Evolutionary conservation across 1,140 invertebrate genomes (phyloP).

Genomic region (Pseudomyrmex flavicornis): DNA sequence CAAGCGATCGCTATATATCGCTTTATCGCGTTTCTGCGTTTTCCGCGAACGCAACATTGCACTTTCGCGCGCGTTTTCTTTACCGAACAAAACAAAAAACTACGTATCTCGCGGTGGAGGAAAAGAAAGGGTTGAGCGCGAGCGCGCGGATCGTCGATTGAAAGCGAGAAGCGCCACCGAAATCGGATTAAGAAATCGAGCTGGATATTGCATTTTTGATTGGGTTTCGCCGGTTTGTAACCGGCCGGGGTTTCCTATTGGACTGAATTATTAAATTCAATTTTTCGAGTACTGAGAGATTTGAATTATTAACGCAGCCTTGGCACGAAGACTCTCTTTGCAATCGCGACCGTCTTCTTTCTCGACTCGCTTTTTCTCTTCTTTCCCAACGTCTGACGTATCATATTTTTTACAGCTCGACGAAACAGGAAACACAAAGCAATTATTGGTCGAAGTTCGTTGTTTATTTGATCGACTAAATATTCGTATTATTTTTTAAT

Average conservation of each 20-base stretch:
- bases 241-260: conserved; percentile 80
- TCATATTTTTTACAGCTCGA: not conserved
- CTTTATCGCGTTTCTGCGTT: conserved; percentile 4
- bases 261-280: conserved; percentile 86
- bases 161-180: conserved; percentile 74
- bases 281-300: conserved; percentile 85
- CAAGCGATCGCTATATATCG: not conserved
- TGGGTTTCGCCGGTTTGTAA: conserved; percentile 74
- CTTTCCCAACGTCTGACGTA: not conserved
- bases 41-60: not conserved
- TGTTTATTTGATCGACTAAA: too few species aligned
- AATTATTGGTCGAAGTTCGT: too few species aligned
- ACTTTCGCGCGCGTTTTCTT: conserved; percentile 20
- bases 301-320: conserved; percentile 83
- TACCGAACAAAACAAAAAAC: not conserved
- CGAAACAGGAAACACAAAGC: not conserved
- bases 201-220: conserved; percentile 85
- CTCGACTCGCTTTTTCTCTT: conserved; percentile 50
- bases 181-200: conserved; percentile 85
- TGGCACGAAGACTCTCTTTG: conserved; percentile 77
- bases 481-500: too few species aligned
- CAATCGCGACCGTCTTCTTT: conserved; percentile 73
- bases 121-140: conserved; percentile 32
- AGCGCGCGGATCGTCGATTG: conserved; percentile 8
- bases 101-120: not conserved